Conservation (phyloP, 2,113 vertebrate genomes). For the Rhabdomys dilectus region DNA sequence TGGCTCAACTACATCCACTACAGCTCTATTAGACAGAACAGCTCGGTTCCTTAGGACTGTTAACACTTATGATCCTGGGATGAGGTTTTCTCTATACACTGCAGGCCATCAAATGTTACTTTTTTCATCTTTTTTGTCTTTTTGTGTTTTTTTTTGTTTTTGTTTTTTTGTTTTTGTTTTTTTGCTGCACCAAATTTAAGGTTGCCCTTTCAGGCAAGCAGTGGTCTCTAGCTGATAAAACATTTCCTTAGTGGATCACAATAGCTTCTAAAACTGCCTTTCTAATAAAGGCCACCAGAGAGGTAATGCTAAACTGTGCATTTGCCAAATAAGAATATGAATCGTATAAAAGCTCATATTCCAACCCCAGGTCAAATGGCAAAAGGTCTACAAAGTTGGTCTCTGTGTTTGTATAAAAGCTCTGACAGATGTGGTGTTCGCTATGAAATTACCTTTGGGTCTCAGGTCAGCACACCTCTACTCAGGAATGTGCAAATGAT, state of each 20-base stretch:
- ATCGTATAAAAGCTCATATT: conserved; percentile 82
- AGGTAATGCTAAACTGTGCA: conserved; percentile 79
- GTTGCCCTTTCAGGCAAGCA: conserved; percentile 79
- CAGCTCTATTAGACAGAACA: conserved; percentile 85
- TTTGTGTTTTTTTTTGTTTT: not conserved
- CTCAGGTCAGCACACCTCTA: conserved; percentile 83
- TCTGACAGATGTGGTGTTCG: conserved; percentile 77
- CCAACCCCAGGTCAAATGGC: conserved; percentile 74
- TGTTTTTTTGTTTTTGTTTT: not conserved
- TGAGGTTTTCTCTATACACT: conserved; percentile 81
- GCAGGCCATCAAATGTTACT: conserved; percentile 76
- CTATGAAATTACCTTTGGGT: conserved; percentile 83
- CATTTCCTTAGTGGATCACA: conserved; percentile 75
- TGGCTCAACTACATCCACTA: conserved; percentile 82
- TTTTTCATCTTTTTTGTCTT: not conserved
- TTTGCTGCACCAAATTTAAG: conserved; percentile 76
- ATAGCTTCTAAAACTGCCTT: conserved; percentile 80
- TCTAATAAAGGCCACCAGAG: conserved; percentile 79
- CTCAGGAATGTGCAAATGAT: conserved; percentile 88
- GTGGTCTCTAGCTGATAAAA: conserved; percentile 75
- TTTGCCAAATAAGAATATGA: conserved; percentile 83
- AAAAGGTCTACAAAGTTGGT: conserved; percentile 76
- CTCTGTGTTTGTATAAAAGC: conserved; percentile 80
- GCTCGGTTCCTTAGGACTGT: conserved; percentile 80
- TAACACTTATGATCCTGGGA: conserved; percentile 80